Conservation (phyloP, 2,113 vertebrate genomes). For the Thalassarche chlororhynchos region DNA sequence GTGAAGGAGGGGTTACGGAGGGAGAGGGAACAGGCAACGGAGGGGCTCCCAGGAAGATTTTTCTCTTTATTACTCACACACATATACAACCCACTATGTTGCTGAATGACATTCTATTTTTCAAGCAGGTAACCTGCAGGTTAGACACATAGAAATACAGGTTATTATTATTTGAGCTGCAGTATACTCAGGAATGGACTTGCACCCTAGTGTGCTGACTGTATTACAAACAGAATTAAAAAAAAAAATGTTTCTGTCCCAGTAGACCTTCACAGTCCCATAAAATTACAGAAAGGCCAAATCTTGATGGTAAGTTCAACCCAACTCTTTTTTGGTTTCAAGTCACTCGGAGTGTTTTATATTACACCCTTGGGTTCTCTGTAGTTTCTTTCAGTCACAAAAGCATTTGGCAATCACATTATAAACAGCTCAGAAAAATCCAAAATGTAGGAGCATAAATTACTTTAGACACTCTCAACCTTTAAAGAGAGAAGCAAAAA, state of each 20-base stretch:
- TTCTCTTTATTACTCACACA: neutral
- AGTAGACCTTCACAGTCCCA: neutral
- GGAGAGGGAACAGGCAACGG: neutral
- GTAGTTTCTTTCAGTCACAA: constrained; percentile 1
- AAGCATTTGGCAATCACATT: constrained; percentile 13
- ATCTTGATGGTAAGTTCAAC: neutral
- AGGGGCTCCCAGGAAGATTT: neutral
- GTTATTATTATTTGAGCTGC: constrained; percentile 3
- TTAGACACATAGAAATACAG: constrained; percentile 13
- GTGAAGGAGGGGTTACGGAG: neutral
- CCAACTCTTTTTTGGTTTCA: neutral
- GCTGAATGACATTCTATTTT: constrained; percentile 10
- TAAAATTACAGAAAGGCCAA: constrained; percentile 23
- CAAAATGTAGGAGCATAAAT: neutral
- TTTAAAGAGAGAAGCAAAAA: neutral
- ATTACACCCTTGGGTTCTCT: constrained; percentile 30
- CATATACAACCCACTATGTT: neutral
- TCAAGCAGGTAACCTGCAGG: constrained; percentile 10
- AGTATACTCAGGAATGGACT: neutral
- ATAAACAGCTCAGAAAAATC: constrained; percentile 27
- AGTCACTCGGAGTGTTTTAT: neutral
- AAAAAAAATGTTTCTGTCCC: neutral
- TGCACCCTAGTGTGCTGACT: neutral
- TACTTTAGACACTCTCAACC: constrained; percentile 17
- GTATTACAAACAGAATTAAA: neutral